phyloP scores from a whole-genome alignment of 2,797 vertebrate genomes.

The Lindbergichthys nudifrons region DNA sequence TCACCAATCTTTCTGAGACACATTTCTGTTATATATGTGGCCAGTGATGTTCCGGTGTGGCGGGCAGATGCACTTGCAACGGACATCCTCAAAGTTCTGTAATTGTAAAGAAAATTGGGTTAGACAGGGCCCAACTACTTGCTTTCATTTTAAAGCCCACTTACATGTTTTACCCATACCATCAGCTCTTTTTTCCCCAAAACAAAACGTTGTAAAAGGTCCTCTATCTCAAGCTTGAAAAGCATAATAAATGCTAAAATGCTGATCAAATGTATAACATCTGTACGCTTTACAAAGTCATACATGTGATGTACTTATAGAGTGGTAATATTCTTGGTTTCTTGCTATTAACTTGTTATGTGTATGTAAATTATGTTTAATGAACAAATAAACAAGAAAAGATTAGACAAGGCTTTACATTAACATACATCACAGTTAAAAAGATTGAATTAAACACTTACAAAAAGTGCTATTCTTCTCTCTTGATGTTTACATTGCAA shows the following conservation, averaged over 20 bases:
- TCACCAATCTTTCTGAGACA: conserved; percentile 97
- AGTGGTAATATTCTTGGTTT: neutral
- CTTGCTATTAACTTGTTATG: neutral
- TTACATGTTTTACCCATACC: neutral
- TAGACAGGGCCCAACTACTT: neutral
- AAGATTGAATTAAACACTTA: neutral
- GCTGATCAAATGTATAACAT: neutral
- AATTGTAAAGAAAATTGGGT: conserved; percentile 9
- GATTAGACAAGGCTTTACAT: neutral
- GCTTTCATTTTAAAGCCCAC: neutral
- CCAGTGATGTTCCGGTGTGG: conserved; percentile 94
- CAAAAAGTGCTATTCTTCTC: neutral
- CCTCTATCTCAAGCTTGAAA: neutral
- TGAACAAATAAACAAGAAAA: neutral
- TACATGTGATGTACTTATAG: neutral
- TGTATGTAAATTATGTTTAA: neutral
- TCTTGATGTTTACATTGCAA: neutral
- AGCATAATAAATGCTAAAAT: neutral
- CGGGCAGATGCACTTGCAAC: conserved; percentile 97
- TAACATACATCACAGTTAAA: too few species aligned
- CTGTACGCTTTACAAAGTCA: neutral
- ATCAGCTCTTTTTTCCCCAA: neutral
- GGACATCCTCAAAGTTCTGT: conserved; percentile 93
- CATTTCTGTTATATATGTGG: conserved; percentile 94
- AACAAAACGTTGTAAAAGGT: neutral